Evolutionary conservation across 2,797 vertebrate genomes (phyloP).

Genomic region (Liasis olivaceus): DNA sequence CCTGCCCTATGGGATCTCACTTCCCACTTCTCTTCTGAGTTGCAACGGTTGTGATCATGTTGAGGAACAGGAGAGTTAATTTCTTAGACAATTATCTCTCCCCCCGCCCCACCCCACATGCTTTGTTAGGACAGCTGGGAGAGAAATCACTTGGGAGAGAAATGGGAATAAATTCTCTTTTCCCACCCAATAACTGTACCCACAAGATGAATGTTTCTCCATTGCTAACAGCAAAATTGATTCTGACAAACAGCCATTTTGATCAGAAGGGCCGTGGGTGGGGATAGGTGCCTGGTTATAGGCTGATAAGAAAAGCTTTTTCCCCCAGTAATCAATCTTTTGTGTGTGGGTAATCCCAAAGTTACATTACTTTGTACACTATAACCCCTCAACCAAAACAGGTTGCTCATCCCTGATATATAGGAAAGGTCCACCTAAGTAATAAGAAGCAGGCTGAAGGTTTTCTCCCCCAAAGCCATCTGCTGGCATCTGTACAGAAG

Average conservation of each 20-base stretch:
- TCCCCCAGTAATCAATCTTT: background rate
- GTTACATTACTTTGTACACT: background rate
- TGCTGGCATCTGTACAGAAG: background rate
- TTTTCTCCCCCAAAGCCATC: slow-evolving; percentile 15
- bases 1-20: background rate
- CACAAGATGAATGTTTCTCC: background rate
- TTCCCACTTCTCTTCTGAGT: background rate
- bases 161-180: background rate
- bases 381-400: background rate
- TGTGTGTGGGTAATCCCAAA: background rate
- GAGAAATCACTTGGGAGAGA: background rate
- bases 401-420: background rate
- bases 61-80: background rate
- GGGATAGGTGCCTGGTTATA: background rate
- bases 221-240: background rate
- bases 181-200: background rate
- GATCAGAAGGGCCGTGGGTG: background rate
- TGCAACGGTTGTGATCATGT: background rate
- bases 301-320: background rate
- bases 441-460: background rate
- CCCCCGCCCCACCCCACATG: background rate
- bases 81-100: background rate
- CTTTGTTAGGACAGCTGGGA: background rate
- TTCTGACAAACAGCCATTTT: background rate
- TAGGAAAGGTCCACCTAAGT: background rate